phyloP scores from a whole-genome alignment of 2,113 vertebrate species.

The Aphyosemion australe region DNA sequence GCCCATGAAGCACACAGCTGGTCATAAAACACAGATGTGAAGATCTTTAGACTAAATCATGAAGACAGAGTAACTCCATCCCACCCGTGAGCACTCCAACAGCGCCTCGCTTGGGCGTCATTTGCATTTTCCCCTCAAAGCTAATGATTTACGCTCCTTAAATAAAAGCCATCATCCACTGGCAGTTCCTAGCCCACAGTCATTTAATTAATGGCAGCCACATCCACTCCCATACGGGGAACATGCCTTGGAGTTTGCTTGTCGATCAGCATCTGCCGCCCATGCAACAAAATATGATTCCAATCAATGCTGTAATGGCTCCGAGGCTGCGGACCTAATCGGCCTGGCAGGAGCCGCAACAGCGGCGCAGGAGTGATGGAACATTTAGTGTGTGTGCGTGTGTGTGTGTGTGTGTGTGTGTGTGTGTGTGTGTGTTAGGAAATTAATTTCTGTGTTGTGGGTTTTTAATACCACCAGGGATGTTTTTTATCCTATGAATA shows the following conservation, averaged over 20 bases:
- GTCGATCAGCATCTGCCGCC: constrained; percentile 66
- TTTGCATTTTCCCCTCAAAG: constrained; percentile 48
- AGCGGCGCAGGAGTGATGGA: constrained; percentile 42
- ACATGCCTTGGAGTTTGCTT: constrained; percentile 61
- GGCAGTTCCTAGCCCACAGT: constrained; percentile 34
- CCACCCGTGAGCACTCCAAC: constrained; percentile 42
- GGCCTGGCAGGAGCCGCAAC: constrained; percentile 40
- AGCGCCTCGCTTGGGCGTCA: constrained; percentile 8
- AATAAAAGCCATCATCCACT: constrained; percentile 60
- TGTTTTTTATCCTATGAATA: constrained; percentile 39
- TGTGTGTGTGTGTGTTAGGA: constrained; percentile 2
- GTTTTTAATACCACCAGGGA: constrained; percentile 25
- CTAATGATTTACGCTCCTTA: constrained; percentile 44
- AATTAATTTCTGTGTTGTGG: constrained; percentile 33
- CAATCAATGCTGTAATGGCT: constrained; percentile 66
- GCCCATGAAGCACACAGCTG: constrained; percentile 8
- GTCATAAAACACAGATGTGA: constrained; percentile 14
- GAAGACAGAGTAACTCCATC: constrained; percentile 27
- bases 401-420: constrained; percentile 11
- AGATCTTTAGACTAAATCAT: constrained; percentile 22
- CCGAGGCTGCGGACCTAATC: constrained; percentile 46
- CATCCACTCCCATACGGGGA: constrained; percentile 57
- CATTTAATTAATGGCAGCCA: constrained; percentile 52
- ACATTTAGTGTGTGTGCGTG: constrained; percentile 17
- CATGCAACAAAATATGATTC: constrained; percentile 69